These are phyloP conservation scores for Dioctria rufipes DNA, from an alignment of 2,888 invertebrate genomes.

Conservation along the genomic window DNA sequence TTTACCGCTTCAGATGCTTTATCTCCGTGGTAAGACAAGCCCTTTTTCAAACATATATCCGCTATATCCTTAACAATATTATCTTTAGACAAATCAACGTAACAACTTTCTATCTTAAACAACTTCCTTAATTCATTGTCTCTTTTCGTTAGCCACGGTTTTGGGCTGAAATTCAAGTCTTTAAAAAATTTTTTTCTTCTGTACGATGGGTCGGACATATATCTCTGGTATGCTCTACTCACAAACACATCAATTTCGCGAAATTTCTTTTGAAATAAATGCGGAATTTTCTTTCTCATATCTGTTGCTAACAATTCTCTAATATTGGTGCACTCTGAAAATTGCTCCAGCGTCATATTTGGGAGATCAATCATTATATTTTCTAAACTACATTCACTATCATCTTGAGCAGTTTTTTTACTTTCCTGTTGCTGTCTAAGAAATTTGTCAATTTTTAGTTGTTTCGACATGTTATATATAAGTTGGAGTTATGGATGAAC, in stretches of 20 bases:
- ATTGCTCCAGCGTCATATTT: conserved; percentile 13
- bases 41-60: neutral
- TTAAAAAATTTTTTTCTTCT: neutral
- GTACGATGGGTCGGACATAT: neutral
- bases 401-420: no score
- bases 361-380: no score
- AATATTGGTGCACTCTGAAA: conserved; percentile 13
- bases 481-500: no score
- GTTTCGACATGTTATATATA: no score
- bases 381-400: no score
- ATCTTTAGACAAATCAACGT: neutral
- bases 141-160: conserved; percentile 21
- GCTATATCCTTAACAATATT: conserved; percentile 1
- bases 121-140: neutral
- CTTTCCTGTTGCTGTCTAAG: no score
- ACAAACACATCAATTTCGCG: conserved; percentile 3
- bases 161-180: neutral
- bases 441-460: no score
- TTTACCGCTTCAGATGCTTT: neutral
- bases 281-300: conserved; percentile 15
- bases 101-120: neutral
- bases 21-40: neutral
- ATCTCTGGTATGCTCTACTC: neutral
- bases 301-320: neutral
- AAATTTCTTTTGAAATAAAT: conserved; percentile 7